Base-by-base conservation (phyloP, 2,797 vertebrate species). In the Okamejei kenojei region DNA sequence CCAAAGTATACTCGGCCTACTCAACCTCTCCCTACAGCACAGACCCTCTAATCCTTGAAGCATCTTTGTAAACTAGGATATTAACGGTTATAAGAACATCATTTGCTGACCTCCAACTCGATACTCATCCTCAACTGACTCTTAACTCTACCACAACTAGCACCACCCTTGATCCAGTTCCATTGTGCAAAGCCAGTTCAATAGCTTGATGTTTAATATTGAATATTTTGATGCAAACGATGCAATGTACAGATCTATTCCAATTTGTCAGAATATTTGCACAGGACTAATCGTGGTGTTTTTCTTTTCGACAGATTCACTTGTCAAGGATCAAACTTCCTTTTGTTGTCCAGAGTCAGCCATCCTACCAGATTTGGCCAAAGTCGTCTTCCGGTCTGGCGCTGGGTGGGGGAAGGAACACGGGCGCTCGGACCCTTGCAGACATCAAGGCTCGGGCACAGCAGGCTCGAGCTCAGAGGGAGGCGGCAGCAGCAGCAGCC, bases 391-490 rank as follows among this genome's bases (percentile, higher is more conserved):
- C 95, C 5, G 95, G 96, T 94, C 93, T 95, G 0, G 95, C 96
- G 0, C 93, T 95, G 93, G 95, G 95, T 93, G 95, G 96, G 0
- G 96, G 97, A 71, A 96, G 97, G 94, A 97, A 97, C 95, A 97
- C 97, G 1, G 97, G 97, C 93, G 97, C 97, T 93, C 96, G 97
- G 94, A 97, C 97, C 93, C 96, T 97, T 1, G 97, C 97, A 15
- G 97, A 97, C 94, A 97, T 97, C 95, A 97, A 97, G 95, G 97
- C 97, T 74, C 95, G 97, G 94, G 97, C 97, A 82, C 97, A 97
- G 65, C 97, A 97, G 95, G 97, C 97, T 19, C 96, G 97, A 93
- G 97, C 97, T 71, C 97, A 97, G 94, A 96, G 97, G 93, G 97
- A 97, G 94, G 97, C 97, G 0, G 97, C 97, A 0, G 97, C 97